These are phyloP conservation scores for Aphodius sticticus DNA, from an alignment of 2,888 invertebrate genomes.

Conservation along the genomic window DNA sequence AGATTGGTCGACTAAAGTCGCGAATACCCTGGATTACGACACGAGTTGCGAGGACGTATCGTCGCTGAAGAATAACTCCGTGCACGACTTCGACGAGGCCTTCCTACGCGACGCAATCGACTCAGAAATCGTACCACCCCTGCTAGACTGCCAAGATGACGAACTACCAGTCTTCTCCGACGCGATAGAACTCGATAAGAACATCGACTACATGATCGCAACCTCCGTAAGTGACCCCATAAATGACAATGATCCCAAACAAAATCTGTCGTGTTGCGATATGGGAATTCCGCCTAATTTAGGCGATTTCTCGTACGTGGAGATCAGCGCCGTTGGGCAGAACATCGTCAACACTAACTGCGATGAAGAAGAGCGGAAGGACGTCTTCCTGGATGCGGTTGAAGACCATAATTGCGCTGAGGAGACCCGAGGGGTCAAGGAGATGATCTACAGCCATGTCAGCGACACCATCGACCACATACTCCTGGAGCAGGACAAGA, in stretches of 20 bases:
- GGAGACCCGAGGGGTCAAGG: background rate
- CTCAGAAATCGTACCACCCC: background rate
- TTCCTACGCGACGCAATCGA: background rate
- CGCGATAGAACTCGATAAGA: background rate
- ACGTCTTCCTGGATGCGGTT: background rate
- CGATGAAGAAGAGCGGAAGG: background rate
- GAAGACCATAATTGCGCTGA: background rate
- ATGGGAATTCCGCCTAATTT: background rate
- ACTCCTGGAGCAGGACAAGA: background rate
- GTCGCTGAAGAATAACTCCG: slow-evolving; percentile 12
- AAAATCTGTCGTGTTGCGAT: background rate
- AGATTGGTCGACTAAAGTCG: background rate
- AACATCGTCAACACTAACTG: background rate
- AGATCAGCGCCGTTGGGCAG: background rate
- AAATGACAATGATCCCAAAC: background rate
- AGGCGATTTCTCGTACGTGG: background rate
- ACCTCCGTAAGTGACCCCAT: background rate
- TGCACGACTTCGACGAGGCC: slow-evolving; percentile 4
- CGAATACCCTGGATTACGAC: background rate
- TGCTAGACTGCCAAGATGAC: background rate
- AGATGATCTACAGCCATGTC: background rate
- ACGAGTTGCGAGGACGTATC: slow-evolving; percentile 15
- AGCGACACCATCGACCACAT: background rate
- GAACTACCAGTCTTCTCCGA: background rate
- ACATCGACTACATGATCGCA: background rate